Evolutionary conservation across 2,113 vertebrate genomes (phyloP), one percentile per base, ranked within the genome.

Genomic region (Notarius quadriscutis): DNA sequence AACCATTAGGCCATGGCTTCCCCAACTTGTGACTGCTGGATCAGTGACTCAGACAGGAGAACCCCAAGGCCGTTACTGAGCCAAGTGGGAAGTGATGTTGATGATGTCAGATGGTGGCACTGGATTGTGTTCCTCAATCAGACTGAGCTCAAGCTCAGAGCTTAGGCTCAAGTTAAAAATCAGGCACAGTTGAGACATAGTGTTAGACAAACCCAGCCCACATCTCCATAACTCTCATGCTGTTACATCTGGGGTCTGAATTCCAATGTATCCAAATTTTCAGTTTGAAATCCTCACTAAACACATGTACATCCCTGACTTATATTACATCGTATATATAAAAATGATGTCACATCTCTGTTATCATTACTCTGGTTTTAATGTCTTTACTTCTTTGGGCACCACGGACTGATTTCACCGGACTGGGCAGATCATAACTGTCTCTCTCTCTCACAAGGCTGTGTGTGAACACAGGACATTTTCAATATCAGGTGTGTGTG

Each of bases 401-500:
- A 58, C 6, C 78, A 18, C 18, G 0, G 4, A 58, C 58, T 58
- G 34, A 58, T 58, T 80, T 18, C 17, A 34, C 15, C 22, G 2
- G 15, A 18, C n/a, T 58, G 27, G 20, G 7, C 8, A 9, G 78
- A 34, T 25, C 53, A 9, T 18, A 18, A 55, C 51, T 7, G 51
- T 17, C 7, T 57, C 77, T 27, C n/a, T 53, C 55, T 57, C 10
- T 30, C 30, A 51, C 30, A 25, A 4, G 55, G 86, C 48, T 74
- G 60, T 53, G 48, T 81, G 77, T 89, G 89, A 91, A 82, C 75
- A 90, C 87, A 90, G 86, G 81, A 88, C 86, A 88, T 89, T 83
- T 90, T 34, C 65, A 75, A 86, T 92, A 92, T 91, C 89, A 85
- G 86, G 84, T 91, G 86, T 89, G 90, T 91, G 88, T 58, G 34